Evolutionary conservation across 92 coral and sea anemone genomes (phyloP), one percentile per base, ranked within the genome.

Genomic region (Actinostola sp.): DNA sequence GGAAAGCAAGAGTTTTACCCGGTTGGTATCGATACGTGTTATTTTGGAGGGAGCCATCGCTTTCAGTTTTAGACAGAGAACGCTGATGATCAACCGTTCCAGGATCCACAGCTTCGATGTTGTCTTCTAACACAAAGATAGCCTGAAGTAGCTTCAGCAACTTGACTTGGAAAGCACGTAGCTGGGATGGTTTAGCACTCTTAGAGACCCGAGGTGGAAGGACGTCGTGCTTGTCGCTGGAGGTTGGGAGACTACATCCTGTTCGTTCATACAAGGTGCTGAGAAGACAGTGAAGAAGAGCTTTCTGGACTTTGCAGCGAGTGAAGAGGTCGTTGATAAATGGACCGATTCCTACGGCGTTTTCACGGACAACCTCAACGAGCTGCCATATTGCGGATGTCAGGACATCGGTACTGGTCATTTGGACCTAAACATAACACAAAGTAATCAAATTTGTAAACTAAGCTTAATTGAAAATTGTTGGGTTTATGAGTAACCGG

Each of bases 251-350:
- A 21, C 76, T 72, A 1, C 59, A 52, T 3, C 97, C 93, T 5
- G 97, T 86, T 36, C 99, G 78, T 70, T 77, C 87, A 78, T 81
- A 78, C 57, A 84, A 62, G 3, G 90, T 88, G 20, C 92, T 84
- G 36, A 88, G 73, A 21, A 95, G 89, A 52, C 99, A 95, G 54
- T 95, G 99, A 46, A 91, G 86, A 46, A 95, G 77, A 21, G 99
- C 99, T 53, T 95, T 95, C 56, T 95, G 99, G 29, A 95, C 99
- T 60, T 89, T 92, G 41, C 99, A 95, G 13, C 99, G 99, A 1
- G 97, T 72, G 59, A 95, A 87, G 85, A 95, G 75, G 65, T 95
- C 99, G 50, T 88, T 91, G 54, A 95, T 87, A 51, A 90, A 95
- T 3, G 97, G 91, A 2, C 99, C 99, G 63, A 91, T 88, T 30